A percentile compares a stretch with the other conserved stretches of the same genome.
phyloP scores from a whole-genome alignment of 2,113 vertebrate genomes.

The Lota lota region DNA sequence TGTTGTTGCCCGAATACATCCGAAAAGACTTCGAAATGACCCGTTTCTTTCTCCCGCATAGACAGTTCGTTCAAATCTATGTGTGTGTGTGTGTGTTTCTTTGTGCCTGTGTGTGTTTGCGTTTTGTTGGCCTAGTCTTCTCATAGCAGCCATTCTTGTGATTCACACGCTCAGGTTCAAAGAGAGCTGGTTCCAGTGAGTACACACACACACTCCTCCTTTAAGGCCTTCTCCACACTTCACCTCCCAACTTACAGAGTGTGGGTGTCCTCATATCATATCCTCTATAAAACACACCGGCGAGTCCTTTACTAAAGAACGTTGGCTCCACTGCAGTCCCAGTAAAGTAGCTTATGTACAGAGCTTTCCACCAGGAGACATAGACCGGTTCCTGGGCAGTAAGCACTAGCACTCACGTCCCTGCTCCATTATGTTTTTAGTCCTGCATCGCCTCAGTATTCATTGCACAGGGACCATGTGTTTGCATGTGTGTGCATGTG shows the following conservation, averaged over 20 bases:
- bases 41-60: conserved; percentile 7
- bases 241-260: background rate
- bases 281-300: conserved; percentile 23
- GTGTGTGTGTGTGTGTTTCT: conserved; percentile 12
- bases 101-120: no score
- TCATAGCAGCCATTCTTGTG: conserved; percentile 15
- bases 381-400: conserved; percentile 49
- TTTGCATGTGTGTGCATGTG: conserved; percentile 26
- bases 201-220: background rate
- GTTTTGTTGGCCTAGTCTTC: no score
- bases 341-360: conserved; percentile 67
- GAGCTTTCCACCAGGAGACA: conserved; percentile 46
- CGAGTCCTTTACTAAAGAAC: conserved; percentile 22
- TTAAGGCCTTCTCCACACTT: background rate
- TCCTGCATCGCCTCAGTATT: conserved; percentile 36
- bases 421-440: conserved; percentile 38
- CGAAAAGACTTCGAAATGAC: conserved; percentile 5
- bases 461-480: conserved; percentile 45
- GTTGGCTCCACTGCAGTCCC: conserved; percentile 17
- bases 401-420: conserved; percentile 6
- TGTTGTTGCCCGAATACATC: conserved; percentile 12
- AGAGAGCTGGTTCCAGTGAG: conserved; percentile 9
- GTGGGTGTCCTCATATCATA: background rate
- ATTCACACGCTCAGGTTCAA: conserved; percentile 54
- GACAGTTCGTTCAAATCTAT: conserved; percentile 35